Evolutionary conservation across 2,113 vertebrate species (phyloP).

Genomic region (Cyprinodon tularosa): DNA sequence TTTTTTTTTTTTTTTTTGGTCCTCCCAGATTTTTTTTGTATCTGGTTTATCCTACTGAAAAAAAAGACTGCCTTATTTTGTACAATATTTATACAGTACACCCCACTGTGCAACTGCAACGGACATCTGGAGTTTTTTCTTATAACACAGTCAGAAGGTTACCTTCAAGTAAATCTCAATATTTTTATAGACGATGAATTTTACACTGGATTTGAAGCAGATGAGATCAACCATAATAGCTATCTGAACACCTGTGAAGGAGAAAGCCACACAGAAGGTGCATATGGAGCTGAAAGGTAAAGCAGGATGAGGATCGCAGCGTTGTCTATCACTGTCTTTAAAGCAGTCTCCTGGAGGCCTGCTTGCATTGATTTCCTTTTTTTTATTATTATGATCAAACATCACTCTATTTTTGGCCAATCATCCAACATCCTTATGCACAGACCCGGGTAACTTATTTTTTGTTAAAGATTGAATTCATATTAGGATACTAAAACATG

Average conservation of each 20-base stretch:
- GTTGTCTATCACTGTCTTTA: slow-evolving; percentile 79
- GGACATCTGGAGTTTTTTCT: slow-evolving; percentile 82
- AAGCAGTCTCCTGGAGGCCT: slow-evolving; percentile 79
- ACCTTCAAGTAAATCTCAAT: slow-evolving; percentile 85
- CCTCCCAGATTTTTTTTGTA: slow-evolving; percentile 84
- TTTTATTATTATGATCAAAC: slow-evolving; percentile 53
- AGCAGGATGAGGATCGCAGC: slow-evolving; percentile 78
- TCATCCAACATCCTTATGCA: slow-evolving; percentile 70
- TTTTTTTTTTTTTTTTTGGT: slow-evolving; percentile 36
- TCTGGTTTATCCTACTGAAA: slow-evolving; percentile 85
- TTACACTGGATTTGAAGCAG: slow-evolving; percentile 85
- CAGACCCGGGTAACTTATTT: slow-evolving; percentile 72
- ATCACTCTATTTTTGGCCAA: slow-evolving; percentile 67
- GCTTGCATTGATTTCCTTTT: slow-evolving; percentile 69
- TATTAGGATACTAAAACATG: slow-evolving; percentile 79
- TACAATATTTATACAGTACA: slow-evolving; percentile 94
- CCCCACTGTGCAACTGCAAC: slow-evolving; percentile 83
- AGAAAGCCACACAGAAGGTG: slow-evolving; percentile 75
- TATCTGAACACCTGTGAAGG: slow-evolving; percentile 82
- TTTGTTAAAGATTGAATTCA: slow-evolving; percentile 70
- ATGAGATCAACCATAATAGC: slow-evolving; percentile 76
- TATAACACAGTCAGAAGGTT: slow-evolving; percentile 77
- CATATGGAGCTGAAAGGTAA: slow-evolving; percentile 80
- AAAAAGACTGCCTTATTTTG: slow-evolving; percentile 92
- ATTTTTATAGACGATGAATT: slow-evolving; percentile 91